phyloP scores from a whole-genome alignment of 1,140 invertebrate genomes.

The Scaptomyza montana region DNA sequence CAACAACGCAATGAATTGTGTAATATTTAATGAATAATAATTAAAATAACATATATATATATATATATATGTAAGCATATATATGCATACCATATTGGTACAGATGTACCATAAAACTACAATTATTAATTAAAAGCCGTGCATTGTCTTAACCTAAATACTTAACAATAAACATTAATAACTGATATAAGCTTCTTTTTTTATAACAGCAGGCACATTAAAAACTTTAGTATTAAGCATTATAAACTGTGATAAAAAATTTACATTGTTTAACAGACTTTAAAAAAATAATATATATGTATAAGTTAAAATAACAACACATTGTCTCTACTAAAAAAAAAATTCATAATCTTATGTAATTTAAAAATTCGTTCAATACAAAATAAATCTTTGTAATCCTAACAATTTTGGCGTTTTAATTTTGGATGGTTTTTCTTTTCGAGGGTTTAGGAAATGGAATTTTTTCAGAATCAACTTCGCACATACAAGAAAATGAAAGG shows the following conservation, averaged over 20 bases:
- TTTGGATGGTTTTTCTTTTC: background rate
- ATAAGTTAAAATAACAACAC: conserved; percentile 28
- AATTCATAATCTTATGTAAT: conserved; percentile 71
- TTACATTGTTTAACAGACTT: conserved; percentile 79
- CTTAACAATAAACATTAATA: background rate
- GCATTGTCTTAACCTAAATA: conserved; percentile 43
- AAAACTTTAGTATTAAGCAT: conserved; percentile 58
- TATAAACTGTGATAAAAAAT: conserved; percentile 78
- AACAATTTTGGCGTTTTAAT: background rate
- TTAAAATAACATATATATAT: background rate
- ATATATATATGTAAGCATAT: too few relatives aligned
- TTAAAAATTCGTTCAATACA: conserved; percentile 74
- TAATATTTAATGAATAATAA: conserved; percentile 60
- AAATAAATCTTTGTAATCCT: conserved; percentile 71
- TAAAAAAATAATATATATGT: conserved; percentile 39
- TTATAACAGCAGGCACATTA: conserved; percentile 23
- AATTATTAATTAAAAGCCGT: conserved; percentile 22
- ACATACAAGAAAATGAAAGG: too few relatives aligned
- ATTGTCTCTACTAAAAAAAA: conserved; percentile 54
- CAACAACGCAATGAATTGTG: conserved; percentile 66
- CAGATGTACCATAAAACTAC: conserved; percentile 14
- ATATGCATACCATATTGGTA: conserved; percentile 13
- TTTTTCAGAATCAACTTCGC: background rate
- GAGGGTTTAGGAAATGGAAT: background rate
- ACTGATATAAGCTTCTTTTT: conserved; percentile 20